phyloP scores from a whole-genome alignment of 2,888 invertebrate species.

The Hymenopus coronatus region DNA sequence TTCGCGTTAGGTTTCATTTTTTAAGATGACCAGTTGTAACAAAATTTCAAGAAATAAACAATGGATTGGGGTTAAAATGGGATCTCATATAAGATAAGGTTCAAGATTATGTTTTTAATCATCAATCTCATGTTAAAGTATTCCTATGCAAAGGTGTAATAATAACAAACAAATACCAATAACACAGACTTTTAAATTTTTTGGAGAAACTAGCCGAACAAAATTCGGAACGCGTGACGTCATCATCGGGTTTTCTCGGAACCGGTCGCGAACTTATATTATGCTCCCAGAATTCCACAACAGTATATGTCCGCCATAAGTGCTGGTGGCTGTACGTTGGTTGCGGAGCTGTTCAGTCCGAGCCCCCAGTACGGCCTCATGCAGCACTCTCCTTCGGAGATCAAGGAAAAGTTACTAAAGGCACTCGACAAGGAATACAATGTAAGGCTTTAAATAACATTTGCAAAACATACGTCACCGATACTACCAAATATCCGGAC shows the following conservation, averaged over 20 bases:
- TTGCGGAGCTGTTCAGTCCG: slow-evolving; percentile 49
- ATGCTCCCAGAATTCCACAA: slow-evolving; percentile 42
- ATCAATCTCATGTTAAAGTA: no score
- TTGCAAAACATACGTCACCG: slow-evolving; percentile 24
- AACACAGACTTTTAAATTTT: not conserved
- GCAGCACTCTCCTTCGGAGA: slow-evolving; percentile 65
- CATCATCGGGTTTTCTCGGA: slow-evolving; percentile 36
- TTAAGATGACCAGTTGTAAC: no score
- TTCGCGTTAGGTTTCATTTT: no score
- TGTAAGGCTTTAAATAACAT: slow-evolving; percentile 66
- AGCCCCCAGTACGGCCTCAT: slow-evolving; percentile 51
- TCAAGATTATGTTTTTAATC: no score
- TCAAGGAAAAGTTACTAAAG: slow-evolving; percentile 94
- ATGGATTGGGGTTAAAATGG: no score
- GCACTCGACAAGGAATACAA: slow-evolving; percentile 96
- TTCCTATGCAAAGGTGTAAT: no score
- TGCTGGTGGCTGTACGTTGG: slow-evolving; percentile 49
- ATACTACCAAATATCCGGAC: slow-evolving; percentile 52
- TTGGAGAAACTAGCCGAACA: not conserved
- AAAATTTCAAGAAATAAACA: no score
- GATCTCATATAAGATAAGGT: no score
- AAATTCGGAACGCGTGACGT: slow-evolving; percentile 33
- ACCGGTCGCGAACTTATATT: slow-evolving; percentile 36
- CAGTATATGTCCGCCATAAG: slow-evolving; percentile 52
- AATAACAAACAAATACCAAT: not conserved